Base-by-base conservation (phyloP, 1,140 invertebrate genomes). In the Asobara japonica region DNA sequence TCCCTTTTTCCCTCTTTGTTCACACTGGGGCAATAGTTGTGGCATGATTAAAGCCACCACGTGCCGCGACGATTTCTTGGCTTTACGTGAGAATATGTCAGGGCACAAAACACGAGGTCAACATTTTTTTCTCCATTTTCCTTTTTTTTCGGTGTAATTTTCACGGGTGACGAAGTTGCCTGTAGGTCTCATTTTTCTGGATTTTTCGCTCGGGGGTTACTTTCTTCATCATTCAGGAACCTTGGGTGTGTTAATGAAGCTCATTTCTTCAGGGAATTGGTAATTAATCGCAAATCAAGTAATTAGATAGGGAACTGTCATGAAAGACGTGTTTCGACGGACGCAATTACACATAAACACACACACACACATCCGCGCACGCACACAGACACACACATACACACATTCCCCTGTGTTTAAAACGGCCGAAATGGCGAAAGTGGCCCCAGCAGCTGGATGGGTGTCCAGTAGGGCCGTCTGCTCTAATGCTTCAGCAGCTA, bases 31-130 rank as follows among this genome's bases (percentile, higher is more conserved):
- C 68, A 70, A 38, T 65, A 65, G 60, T 71, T 71, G 16, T 27
- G 29, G 38, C 36, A 65, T 71, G 61, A 65, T 71, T 71, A 71
- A 71, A 64, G 69, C 48, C 30, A 51, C 38, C 33, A 65, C 22
- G 69, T 65, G 38, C 27, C 22, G 41, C 36, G 69, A 65, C 29
- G 27, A 65, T 51, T 71, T 56, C 62, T 65, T 65, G 30, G 36
- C 25, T 48, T 20, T 65, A 27, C 36, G 22, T 70, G 60, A 70
- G 48, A 69, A 60, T 69, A 60, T 69, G 65, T 68, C 16, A 69
- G 22, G 20, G 18, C 25, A 56, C 18, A 56, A 10, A 27, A 31
- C 29, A 30, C 41, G 16, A 29, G 36, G 13, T 25, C 16, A 16
- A 69, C 31, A 13, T 62, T 33, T 25, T 62, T 38, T 20, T 13